Conservation (phyloP, 1,140 invertebrate species). For the Nautilus pompilius region DNA sequence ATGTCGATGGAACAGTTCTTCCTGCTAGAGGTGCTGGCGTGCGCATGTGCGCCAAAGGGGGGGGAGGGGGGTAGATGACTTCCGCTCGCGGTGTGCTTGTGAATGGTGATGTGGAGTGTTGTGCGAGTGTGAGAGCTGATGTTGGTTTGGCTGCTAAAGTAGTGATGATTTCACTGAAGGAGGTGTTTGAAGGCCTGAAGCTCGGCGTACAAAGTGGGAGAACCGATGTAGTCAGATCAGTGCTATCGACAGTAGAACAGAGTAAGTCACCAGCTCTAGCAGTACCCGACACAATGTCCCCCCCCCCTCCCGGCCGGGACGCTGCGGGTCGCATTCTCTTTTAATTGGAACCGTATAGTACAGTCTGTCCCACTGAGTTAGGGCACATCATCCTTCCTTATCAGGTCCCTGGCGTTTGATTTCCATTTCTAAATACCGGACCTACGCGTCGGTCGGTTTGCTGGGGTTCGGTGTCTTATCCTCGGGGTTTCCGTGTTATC, state of each 20-base stretch:
- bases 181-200: not conserved
- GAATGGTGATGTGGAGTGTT: too few species aligned
- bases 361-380: not conserved
- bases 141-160: too few species aligned
- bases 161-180: not conserved
- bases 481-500: too few species aligned
- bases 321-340: not conserved
- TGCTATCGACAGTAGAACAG: constrained; percentile 61
- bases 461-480: too few species aligned
- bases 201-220: constrained; percentile 58
- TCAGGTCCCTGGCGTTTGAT: not conserved
- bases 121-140: too few species aligned
- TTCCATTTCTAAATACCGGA: not conserved
- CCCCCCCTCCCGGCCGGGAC: not conserved
- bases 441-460: not conserved
- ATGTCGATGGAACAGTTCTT: too few species aligned
- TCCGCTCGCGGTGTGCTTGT: too few species aligned
- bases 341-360: not conserved
- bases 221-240: constrained; percentile 64
- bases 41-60: too few species aligned
- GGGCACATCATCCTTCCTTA: not conserved
- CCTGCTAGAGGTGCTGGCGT: too few species aligned
- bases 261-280: constrained; percentile 16
- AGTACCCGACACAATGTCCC: not conserved
- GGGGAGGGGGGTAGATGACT: too few species aligned